A percentile compares a stretch with the other conserved stretches of the same genome.
Conservation (phyloP, 2,113 vertebrate genomes). For the Fregetta grallaria region DNA sequence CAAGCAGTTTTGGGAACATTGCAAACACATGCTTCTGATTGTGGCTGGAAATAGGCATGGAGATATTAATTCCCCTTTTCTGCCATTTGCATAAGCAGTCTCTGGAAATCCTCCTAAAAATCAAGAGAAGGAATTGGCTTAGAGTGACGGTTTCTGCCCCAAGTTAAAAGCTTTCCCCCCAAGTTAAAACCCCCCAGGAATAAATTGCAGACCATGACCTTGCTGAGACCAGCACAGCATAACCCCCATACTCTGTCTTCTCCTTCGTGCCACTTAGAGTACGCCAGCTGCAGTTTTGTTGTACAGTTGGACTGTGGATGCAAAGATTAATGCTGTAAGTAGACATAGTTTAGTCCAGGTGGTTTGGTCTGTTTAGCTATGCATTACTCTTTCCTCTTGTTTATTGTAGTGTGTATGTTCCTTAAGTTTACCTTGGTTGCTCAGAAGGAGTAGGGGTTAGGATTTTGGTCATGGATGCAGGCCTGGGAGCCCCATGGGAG, state of each 20-base stretch:
- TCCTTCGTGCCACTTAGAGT: fast-evolving
- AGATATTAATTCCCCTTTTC: not conserved
- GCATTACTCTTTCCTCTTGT: not conserved
- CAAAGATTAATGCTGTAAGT: not conserved
- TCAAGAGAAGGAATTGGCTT: not conserved
- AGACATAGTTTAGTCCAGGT: not conserved
- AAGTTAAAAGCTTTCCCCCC: fast-evolving
- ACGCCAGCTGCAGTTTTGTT: not conserved
- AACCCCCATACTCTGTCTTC: not conserved
- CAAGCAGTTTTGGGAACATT: not conserved
- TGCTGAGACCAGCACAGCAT: not conserved
- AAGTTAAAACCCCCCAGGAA: not conserved
- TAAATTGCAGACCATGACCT: not conserved
- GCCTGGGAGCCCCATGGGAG: not conserved
- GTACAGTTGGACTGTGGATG: not conserved
- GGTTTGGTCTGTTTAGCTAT: not conserved
- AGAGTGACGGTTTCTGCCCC: not conserved
- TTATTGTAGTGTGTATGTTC: not conserved
- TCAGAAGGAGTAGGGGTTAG: not conserved
- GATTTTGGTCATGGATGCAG: not conserved
- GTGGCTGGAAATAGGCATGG: not conserved
- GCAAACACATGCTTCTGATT: not conserved
- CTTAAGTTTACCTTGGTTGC: not conserved
- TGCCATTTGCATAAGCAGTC: not conserved
- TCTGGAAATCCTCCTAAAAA: not conserved